Percentiles rank a stretch among this genome's conserved stretches.
Conservation (phyloP, 1,140 invertebrate species). For the Pseudomyrmex cubaensis region DNA sequence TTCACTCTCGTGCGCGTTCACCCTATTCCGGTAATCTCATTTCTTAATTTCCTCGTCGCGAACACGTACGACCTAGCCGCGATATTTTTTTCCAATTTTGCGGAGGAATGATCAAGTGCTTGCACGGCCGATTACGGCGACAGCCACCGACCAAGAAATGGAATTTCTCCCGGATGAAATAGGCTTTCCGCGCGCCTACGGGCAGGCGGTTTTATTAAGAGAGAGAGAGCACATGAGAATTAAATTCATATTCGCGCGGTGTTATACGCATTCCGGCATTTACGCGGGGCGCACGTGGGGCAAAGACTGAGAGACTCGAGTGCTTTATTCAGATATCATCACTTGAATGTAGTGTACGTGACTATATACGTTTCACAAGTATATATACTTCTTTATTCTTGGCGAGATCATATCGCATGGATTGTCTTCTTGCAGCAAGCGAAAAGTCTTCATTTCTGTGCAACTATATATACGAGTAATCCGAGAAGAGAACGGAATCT, state of each 20-base stretch:
- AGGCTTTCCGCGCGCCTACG: background rate
- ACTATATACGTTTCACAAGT: constrained; percentile 35
- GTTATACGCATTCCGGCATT: background rate
- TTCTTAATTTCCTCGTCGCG: constrained; percentile 60
- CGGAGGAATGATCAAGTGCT: background rate
- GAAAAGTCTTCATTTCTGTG: constrained; percentile 31
- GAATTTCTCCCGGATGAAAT: constrained; percentile 22
- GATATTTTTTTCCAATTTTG: constrained; percentile 40
- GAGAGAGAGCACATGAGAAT: background rate
- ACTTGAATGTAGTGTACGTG: constrained; percentile 19
- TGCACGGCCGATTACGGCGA: constrained; percentile 16
- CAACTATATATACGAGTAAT: constrained; percentile 47
- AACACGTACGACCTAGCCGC: constrained; percentile 27
- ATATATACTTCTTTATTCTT: constrained; percentile 28
- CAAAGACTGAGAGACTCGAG: constrained; percentile 21
- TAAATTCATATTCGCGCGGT: constrained; percentile 21
- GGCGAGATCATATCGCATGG: constrained; percentile 23
- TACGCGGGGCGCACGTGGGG: background rate
- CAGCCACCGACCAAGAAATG: constrained; percentile 29
- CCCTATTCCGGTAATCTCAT: constrained; percentile 59
- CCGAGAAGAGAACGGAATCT: background rate
- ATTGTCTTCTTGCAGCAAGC: background rate
- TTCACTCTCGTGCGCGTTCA: constrained; percentile 61
- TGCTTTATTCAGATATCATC: constrained; percentile 32
- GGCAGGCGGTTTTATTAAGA: constrained; percentile 12